A percentile compares a stretch with the other conserved stretches of the same genome.
phyloP scores from a whole-genome alignment of 2,797 vertebrate genomes.

The Octomys mimax region DNA sequence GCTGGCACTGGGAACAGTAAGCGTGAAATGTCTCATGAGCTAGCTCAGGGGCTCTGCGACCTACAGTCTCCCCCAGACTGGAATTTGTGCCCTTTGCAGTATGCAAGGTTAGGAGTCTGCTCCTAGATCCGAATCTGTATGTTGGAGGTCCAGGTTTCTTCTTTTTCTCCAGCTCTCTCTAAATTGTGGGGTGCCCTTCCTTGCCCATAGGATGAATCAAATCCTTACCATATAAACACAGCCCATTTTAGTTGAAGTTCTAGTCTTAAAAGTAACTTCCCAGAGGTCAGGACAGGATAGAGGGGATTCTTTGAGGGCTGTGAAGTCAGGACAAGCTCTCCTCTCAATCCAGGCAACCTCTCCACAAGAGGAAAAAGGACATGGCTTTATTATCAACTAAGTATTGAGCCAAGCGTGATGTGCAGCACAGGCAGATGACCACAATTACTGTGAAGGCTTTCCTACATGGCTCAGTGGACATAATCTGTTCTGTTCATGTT shows the following conservation, averaged over 20 bases:
- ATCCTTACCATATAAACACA: background rate
- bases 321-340: constrained; percentile 34
- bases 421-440: background rate
- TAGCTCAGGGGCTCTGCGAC: background rate
- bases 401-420: background rate
- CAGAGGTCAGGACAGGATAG: constrained; percentile 25
- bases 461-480: background rate
- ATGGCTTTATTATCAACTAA: constrained; percentile 15
- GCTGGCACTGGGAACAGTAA: background rate
- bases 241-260: constrained; percentile 39
- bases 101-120: background rate
- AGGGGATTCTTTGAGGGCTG: constrained; percentile 18
- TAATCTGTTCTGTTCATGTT: background rate
- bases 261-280: constrained; percentile 32
- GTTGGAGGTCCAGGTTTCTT: background rate
- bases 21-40: background rate
- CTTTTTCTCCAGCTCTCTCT: background rate
- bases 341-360: background rate
- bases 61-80: background rate
- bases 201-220: background rate
- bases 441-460: background rate
- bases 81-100: background rate
- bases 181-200: background rate
- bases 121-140: background rate
- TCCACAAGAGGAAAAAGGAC: constrained; percentile 9